A percentile compares a stretch with the other conserved stretches of the same genome.
Evolutionary conservation across 2,888 invertebrate species (phyloP).

Genomic region (Scrobipalpa atriplicella): DNA sequence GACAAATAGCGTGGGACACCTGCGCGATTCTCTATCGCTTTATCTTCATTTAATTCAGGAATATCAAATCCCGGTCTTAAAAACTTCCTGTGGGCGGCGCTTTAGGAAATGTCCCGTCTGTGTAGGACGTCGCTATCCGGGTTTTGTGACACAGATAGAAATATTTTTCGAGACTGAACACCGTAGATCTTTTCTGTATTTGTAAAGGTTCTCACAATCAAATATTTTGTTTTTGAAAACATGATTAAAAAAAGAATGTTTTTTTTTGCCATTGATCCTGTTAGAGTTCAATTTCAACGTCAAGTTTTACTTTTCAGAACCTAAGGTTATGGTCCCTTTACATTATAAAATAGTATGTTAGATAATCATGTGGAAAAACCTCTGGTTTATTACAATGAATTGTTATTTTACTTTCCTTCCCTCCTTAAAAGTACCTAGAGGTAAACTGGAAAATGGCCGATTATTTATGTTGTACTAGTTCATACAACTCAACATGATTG

Average conservation of each 20-base stretch:
- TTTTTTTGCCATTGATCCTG: too few species aligned
- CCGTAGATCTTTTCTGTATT: neutral
- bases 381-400: neutral
- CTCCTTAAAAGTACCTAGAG: too few species aligned
- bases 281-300: too few species aligned
- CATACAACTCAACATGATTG: too few species aligned
- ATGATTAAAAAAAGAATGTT: too few species aligned
- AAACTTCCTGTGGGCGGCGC: neutral
- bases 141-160: neutral
- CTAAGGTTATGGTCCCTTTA: neutral
- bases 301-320: neutral
- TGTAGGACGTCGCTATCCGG: neutral
- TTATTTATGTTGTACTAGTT: too few species aligned
- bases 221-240: neutral
- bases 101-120: slow-evolving; percentile 7
- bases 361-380: neutral
- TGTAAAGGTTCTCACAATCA: neutral
- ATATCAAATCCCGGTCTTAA: neutral
- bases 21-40: slow-evolving; percentile 19
- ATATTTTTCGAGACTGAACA: neutral
- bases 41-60: slow-evolving; percentile 17
- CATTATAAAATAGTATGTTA: neutral
- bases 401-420: neutral
- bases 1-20: slow-evolving; percentile 14
- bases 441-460: too few species aligned